These are phyloP conservation scores for Columba janthina DNA, from an alignment of 2,113 vertebrate genomes.

Conservation along the genomic window DNA sequence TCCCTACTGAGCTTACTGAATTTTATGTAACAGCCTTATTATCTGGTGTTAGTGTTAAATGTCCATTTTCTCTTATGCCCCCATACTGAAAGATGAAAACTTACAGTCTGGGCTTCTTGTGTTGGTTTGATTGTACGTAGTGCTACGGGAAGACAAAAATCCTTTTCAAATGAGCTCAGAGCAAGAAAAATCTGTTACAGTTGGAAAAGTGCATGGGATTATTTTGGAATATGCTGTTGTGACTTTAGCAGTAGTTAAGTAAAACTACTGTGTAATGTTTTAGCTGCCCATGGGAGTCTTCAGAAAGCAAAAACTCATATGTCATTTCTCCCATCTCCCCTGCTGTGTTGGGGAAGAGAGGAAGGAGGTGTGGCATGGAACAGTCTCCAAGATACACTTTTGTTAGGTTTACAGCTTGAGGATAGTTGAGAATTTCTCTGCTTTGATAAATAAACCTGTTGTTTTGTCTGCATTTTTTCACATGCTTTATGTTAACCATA, in stretches of 20 bases:
- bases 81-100: neutral
- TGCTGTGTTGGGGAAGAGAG: neutral
- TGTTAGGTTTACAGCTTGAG: neutral
- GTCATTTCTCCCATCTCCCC: neutral
- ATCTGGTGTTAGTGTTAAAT: slow-evolving; percentile 58
- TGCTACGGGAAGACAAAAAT: neutral
- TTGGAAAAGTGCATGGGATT: neutral
- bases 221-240: neutral
- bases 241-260: neutral
- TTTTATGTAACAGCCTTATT: slow-evolving; percentile 55
- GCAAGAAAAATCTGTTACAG: neutral
- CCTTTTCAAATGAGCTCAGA: slow-evolving; percentile 7
- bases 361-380: neutral
- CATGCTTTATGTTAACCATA: neutral
- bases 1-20: slow-evolving; percentile 17
- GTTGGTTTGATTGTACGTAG: neutral
- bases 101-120: neutral
- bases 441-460: neutral
- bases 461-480: neutral
- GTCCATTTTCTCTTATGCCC: slow-evolving; percentile 12
- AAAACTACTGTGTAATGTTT: neutral
- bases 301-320: neutral
- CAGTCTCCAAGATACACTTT: neutral
- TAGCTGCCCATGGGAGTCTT: neutral
- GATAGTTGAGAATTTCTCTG: neutral